phyloP scores from a whole-genome alignment of 1,140 invertebrate species.

The Palaemon carinicauda region DNA sequence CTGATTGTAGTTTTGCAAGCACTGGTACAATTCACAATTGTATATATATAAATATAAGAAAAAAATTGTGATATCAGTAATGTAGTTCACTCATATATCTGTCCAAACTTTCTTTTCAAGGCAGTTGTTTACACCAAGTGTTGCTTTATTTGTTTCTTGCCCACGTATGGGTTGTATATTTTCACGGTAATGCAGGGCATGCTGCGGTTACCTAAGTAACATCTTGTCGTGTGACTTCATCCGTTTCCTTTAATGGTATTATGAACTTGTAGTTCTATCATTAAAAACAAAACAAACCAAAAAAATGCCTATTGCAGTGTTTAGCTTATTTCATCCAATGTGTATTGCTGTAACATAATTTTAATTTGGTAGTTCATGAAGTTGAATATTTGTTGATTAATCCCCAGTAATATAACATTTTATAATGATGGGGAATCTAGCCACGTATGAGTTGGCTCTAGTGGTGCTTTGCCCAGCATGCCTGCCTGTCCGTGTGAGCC shows the following conservation, averaged over 20 bases:
- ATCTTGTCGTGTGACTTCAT: not conserved
- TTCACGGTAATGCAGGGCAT: constrained; percentile 20
- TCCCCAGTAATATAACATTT: too few relatives aligned
- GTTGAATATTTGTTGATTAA: not conserved
- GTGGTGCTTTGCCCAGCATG: constrained; percentile 42
- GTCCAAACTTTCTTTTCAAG: constrained; percentile 46
- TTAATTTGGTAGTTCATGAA: too few relatives aligned
- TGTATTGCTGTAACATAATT: too few relatives aligned
- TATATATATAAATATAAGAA: constrained; percentile 48
- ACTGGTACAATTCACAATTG: constrained; percentile 44
- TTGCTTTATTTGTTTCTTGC: constrained; percentile 51
- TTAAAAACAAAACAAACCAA: too few relatives aligned
- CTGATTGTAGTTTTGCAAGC: constrained; percentile 33
- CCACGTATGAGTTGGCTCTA: not conserved
- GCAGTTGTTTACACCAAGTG: constrained; percentile 44
- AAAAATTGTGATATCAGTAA: constrained; percentile 48
- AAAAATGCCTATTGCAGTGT: too few relatives aligned
- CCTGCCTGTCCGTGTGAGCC: constrained; percentile 35
- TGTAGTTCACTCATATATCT: constrained; percentile 48
- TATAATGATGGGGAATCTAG: not conserved
- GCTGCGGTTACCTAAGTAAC: constrained; percentile 3
- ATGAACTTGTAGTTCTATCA: too few relatives aligned
- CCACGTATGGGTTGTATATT: constrained; percentile 9
- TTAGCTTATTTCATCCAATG: too few relatives aligned
- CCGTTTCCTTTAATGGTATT: not conserved